phyloP scores from a whole-genome alignment of 2,797 vertebrate species.

The Anableps anableps region DNA sequence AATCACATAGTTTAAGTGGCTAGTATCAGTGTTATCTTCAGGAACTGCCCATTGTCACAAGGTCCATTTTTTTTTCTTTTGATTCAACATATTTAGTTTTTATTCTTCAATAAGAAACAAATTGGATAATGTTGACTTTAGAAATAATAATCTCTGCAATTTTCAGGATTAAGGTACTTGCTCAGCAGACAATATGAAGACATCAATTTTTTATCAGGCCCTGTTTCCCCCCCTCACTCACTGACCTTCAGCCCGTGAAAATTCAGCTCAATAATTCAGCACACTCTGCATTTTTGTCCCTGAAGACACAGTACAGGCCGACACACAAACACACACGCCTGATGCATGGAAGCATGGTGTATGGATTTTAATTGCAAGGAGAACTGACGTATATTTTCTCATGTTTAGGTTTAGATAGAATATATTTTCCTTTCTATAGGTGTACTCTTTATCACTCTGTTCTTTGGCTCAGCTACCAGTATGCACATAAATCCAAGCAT shows the following conservation, averaged over 20 bases:
- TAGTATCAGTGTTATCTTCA: slow-evolving; percentile 14
- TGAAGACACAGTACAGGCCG: slow-evolving; percentile 31
- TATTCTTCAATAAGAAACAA: slow-evolving; percentile 24
- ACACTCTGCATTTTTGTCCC: slow-evolving; percentile 63
- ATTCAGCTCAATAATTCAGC: slow-evolving; percentile 85
- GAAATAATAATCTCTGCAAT: slow-evolving; percentile 56
- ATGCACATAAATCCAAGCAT: slow-evolving; percentile 41
- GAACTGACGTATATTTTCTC: slow-evolving; percentile 57
- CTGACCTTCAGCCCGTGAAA: slow-evolving; percentile 85
- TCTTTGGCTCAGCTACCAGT: slow-evolving; percentile 15
- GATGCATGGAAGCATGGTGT: slow-evolving; percentile 46
- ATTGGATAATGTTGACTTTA: slow-evolving; percentile 56
- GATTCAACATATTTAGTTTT: slow-evolving; percentile 18
- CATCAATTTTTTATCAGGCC: slow-evolving; percentile 84
- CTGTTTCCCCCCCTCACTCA: slow-evolving; percentile 59
- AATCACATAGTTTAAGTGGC: slow-evolving; percentile 50
- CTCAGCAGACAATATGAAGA: slow-evolving; percentile 78
- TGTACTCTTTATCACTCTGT: slow-evolving; percentile 36
- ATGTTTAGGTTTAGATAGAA: slow-evolving; percentile 58
- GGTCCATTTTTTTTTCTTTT: slow-evolving; percentile 11
- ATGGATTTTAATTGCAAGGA: slow-evolving; percentile 71
- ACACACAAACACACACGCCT: slow-evolving; percentile 30
- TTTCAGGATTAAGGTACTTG: slow-evolving; percentile 67
- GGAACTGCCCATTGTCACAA: slow-evolving; percentile 9
- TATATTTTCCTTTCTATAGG: slow-evolving; percentile 19